Conservation (phyloP, 2,888 invertebrate species). For the Tetragonisca angustula region DNA sequence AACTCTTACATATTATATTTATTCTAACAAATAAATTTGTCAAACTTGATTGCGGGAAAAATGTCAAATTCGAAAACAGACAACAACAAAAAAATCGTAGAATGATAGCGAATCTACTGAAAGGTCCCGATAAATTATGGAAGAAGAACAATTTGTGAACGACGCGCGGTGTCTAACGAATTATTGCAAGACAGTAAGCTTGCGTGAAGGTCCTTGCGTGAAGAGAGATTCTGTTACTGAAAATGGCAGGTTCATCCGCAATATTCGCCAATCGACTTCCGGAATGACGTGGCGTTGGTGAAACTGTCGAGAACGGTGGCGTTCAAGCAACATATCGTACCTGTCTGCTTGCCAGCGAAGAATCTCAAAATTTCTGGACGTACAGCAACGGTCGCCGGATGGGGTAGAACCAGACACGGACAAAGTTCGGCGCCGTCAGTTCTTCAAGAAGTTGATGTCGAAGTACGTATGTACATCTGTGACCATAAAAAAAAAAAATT, state of each 20-base stretch:
- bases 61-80: too few species aligned
- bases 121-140: too few species aligned
- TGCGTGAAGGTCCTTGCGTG: too few species aligned
- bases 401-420: constrained; percentile 96
- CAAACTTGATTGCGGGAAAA: too few species aligned
- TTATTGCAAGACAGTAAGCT: too few species aligned
- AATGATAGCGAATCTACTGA: too few species aligned
- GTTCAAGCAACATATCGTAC: constrained; percentile 96
- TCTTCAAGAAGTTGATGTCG: constrained; percentile 93
- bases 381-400: constrained; percentile 96
- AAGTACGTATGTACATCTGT: constrained; percentile 83
- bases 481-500: too few species aligned
- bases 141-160: too few species aligned
- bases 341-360: constrained; percentile 94
- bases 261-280: constrained; percentile 95
- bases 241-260: constrained; percentile 89
- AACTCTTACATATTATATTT: too few species aligned
- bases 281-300: constrained; percentile 94
- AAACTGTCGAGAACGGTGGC: constrained; percentile 92
- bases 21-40: too few species aligned
- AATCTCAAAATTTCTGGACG: constrained; percentile 92
- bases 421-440: constrained; percentile 94
- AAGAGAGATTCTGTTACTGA: background rate
- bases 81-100: too few species aligned
- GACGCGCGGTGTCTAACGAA: too few species aligned